Evolutionary conservation across 2,113 vertebrate genomes (phyloP), one percentile per base, ranked within the genome.

Genomic region (Thunnus thynnus): DNA sequence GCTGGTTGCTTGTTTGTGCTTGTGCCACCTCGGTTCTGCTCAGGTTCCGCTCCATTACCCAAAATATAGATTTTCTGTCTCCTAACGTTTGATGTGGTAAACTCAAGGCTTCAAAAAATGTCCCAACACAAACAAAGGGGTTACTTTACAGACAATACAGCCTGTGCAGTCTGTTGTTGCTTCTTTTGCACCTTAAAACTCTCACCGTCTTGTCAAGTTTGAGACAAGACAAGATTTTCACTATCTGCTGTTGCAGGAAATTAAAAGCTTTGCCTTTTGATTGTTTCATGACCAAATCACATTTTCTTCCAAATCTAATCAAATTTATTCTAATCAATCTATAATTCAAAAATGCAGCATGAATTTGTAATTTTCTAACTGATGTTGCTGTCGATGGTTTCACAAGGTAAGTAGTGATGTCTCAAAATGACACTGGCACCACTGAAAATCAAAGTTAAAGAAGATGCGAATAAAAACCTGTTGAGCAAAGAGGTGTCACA

Each of bases 221-320:
- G 27, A 30, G 27, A 30, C 27, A 3, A 30, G 27, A 30, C 27
- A 30, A 30, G 14, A 60, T 18, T 48, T 71, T 32, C 18, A 47
- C 48, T 11, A 5, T 60, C 48, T 47, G 32, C 10, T 14, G 3
- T 44, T 32, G 55, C 55, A 66, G 46, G 32, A 77, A 58, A 77
- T 64, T 8, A 73, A 82, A 64, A 74, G 10, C 44, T 55, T 44
- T 55, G 18, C 22, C n/a, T 54, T 75, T 25, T 60, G 46, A 73
- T 78, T 44, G 52, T 61, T 67, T 65, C 47, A 22, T 30, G 46
- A 27, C 72, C 67, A 17, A 57, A 73, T 64, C 12, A 18, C 17
- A 62, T 46, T 54, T 51, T 44, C 20, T 20, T 46, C 17, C 20
- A 17, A 65, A 60, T 78, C 14, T 13, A 13, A 36, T 18, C 36